phyloP scores from a whole-genome alignment of 2,888 invertebrate genomes.

The Chymomyza procnemis region DNA sequence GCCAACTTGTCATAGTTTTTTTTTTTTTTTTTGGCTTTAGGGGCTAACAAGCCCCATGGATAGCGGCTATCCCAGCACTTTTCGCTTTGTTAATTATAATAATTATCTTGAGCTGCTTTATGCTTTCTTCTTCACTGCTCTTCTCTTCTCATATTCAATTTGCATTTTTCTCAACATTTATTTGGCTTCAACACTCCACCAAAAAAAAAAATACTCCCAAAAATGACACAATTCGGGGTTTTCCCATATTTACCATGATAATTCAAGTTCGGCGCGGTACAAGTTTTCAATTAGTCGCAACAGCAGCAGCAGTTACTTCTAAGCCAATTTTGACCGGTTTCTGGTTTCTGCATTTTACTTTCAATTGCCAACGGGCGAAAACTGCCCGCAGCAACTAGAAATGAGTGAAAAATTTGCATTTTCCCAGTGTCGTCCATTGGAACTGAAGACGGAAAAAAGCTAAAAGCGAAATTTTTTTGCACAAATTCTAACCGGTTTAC shows the following conservation, averaged over 20 bases:
- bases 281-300: not conserved
- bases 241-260: not conserved
- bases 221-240: no score
- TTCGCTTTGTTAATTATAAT: slow-evolving; percentile 22
- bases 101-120: slow-evolving; percentile 12
- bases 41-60: slow-evolving; percentile 23
- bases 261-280: not conserved
- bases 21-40: slow-evolving; percentile 8
- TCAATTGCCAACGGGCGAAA: slow-evolving; percentile 6
- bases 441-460: not conserved
- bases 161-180: slow-evolving; percentile 8
- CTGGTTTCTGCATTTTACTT: slow-evolving; percentile 15
- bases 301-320: not conserved
- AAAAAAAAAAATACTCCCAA: not conserved
- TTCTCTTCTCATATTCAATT: slow-evolving; percentile 30
- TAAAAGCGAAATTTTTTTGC: not conserved
- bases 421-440: not conserved
- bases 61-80: slow-evolving; percentile 3
- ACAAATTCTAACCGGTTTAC: slow-evolving; percentile 50
- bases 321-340: slow-evolving; percentile 1
- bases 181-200: not conserved
- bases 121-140: no score
- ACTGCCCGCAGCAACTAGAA: slow-evolving; percentile 33
- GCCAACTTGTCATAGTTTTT: not conserved
- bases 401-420: slow-evolving; percentile 44